These are phyloP conservation scores for Pandion haliaetus DNA, from an alignment of 2,113 vertebrate genomes.

Conservation along the genomic window DNA sequence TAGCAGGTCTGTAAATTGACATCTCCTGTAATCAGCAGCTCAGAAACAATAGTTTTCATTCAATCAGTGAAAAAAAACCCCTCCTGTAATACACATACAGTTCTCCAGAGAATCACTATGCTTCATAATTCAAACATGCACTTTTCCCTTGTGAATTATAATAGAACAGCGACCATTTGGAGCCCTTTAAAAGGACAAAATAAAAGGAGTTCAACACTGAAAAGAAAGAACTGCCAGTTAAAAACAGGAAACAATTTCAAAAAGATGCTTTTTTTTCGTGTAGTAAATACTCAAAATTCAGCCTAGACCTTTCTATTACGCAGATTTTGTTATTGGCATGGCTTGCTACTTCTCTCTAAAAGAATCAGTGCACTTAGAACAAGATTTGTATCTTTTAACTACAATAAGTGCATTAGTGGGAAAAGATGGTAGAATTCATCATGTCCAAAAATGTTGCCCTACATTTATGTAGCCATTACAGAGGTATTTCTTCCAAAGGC, in stretches of 20 bases:
- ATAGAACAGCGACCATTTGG: conserved; percentile 29
- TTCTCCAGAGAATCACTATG: conserved; percentile 30
- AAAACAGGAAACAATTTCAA: conserved; percentile 51
- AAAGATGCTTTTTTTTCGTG: conserved; percentile 17
- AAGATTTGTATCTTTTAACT: neutral
- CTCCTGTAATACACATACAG: neutral
- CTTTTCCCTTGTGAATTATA: conserved; percentile 40
- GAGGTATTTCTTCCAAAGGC: neutral
- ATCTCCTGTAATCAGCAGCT: conserved; percentile 48
- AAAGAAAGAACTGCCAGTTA: conserved; percentile 26
- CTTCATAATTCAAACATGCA: conserved; percentile 47
- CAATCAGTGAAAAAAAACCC: conserved; percentile 26
- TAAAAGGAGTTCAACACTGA: conserved; percentile 37
- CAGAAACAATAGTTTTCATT: conserved; percentile 69
- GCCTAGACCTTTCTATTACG: conserved; percentile 33
- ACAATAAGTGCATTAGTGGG: neutral
- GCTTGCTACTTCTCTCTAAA: neutral
- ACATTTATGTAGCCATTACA: neutral
- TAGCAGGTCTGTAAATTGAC: conserved; percentile 55
- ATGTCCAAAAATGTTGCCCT: neutral
- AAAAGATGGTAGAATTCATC: neutral
- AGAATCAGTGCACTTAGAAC: conserved; percentile 3
- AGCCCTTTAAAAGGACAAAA: conserved; percentile 33
- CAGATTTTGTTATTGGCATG: conserved; percentile 23
- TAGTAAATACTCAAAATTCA: conserved; percentile 41